These are phyloP conservation scores for Leucopternis melanops DNA, from an alignment of 2,113 vertebrate species.

Conservation along the genomic window DNA sequence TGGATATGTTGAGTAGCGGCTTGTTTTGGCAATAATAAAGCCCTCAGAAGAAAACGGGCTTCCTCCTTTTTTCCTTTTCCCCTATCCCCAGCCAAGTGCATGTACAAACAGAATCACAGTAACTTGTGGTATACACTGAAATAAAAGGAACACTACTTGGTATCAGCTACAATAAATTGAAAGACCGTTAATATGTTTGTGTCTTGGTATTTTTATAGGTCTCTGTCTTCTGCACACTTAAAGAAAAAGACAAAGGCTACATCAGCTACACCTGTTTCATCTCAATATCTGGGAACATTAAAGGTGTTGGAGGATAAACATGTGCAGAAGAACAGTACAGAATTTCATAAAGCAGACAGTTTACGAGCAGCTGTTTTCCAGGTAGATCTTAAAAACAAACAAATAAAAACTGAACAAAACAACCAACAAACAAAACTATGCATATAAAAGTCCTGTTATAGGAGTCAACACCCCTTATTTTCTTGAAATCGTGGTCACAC, in stretches of 20 bases:
- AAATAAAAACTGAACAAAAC: not conserved
- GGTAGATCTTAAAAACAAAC: constrained; percentile 64
- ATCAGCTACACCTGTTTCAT: constrained; percentile 46
- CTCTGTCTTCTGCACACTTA: constrained; percentile 30
- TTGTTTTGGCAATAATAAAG: not conserved
- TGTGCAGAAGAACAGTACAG: constrained; percentile 52
- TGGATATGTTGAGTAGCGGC: not conserved
- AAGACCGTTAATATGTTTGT: not conserved
- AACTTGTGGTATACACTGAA: not conserved
- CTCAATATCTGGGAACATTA: constrained; percentile 83
- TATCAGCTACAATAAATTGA: not conserved
- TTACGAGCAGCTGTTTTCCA: constrained; percentile 88
- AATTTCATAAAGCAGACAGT: constrained; percentile 73
- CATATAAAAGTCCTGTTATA: not conserved
- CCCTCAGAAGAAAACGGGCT: not conserved
- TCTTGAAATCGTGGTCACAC: not conserved
- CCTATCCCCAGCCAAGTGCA: not conserved
- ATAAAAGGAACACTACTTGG: not conserved
- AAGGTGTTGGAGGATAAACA: constrained; percentile 80
- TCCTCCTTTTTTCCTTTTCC: not conserved
- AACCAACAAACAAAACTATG: not conserved
- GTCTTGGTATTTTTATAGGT: constrained; percentile 47
- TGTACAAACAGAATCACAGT: not conserved
- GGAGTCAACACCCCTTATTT: not conserved
- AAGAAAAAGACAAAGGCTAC: constrained; percentile 45